A percentile compares a stretch with the other conserved stretches of the same genome.
Evolutionary conservation across 2,888 invertebrate species (phyloP).

Genomic region (Acanthosepion esculentum): DNA sequence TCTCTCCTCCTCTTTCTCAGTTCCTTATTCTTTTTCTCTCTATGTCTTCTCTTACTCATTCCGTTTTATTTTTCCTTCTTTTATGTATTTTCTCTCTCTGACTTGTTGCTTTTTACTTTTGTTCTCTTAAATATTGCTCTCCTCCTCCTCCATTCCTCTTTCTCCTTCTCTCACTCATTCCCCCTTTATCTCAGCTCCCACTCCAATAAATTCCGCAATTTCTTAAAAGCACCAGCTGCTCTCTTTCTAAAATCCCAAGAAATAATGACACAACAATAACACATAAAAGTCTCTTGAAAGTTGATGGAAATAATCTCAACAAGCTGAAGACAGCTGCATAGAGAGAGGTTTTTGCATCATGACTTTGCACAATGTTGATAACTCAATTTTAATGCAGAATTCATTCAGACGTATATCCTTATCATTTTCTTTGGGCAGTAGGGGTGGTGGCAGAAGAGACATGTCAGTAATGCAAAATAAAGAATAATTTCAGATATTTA

Average conservation of each 20-base stretch:
- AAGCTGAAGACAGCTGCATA: not conserved
- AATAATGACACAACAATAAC: not conserved
- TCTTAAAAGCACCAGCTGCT: constrained; percentile 14
- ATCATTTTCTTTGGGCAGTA: not conserved
- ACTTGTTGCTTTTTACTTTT: not conserved
- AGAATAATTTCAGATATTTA: too few species aligned
- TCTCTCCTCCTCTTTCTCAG: not conserved
- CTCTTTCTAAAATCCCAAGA: not conserved
- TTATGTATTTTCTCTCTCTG: not conserved
- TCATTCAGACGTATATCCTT: not conserved
- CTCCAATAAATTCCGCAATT: not conserved
- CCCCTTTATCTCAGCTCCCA: not conserved
- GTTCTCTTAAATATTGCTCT: not conserved
- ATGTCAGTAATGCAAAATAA: too few species aligned
- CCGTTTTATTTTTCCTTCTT: not conserved
- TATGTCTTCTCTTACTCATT: not conserved
- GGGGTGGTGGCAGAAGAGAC: too few species aligned
- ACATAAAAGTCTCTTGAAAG: not conserved
- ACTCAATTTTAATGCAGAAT: not conserved
- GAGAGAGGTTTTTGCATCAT: not conserved
- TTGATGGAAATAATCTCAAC: not conserved
- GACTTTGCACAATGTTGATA: not conserved
- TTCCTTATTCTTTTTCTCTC: not conserved
- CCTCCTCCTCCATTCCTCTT: not conserved
- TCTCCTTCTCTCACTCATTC: not conserved